Evolutionary conservation across 2,888 invertebrate species (phyloP).

Genomic region (Mythimna ferrago): DNA sequence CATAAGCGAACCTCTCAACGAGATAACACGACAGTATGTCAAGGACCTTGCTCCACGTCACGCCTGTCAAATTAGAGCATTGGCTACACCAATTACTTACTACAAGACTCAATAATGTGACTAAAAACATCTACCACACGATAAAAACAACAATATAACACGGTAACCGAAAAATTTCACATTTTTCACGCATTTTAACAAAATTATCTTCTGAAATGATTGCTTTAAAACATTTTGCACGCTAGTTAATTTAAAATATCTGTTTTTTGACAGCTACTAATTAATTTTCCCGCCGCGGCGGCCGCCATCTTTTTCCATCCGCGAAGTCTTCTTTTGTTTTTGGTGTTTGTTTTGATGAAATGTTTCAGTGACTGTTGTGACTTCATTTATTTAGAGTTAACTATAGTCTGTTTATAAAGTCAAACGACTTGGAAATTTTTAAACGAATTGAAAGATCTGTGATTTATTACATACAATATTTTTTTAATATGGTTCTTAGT

Average conservation of each 20-base stretch:
- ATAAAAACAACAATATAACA: slow-evolving; percentile 31
- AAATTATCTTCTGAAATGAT: slow-evolving; percentile 30
- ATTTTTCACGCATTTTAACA: slow-evolving; percentile 17
- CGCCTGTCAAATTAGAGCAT: slow-evolving; percentile 56
- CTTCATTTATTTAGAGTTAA: slow-evolving; percentile 9
- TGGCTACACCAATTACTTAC: slow-evolving; percentile 42
- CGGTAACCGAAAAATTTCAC: slow-evolving; percentile 8
- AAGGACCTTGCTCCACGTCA: slow-evolving; percentile 48
- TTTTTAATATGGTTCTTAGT: too few relatives aligned
- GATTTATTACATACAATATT: too few relatives aligned
- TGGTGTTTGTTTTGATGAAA: slow-evolving; percentile 18
- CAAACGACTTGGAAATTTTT: too few relatives aligned
- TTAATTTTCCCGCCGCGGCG: slow-evolving; percentile 30
- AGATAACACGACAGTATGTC: slow-evolving; percentile 56
- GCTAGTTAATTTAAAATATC: slow-evolving; percentile 45
- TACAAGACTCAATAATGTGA: slow-evolving; percentile 29
- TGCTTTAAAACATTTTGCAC: slow-evolving; percentile 50
- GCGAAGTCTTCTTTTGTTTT: slow-evolving; percentile 27
- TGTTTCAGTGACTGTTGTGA: slow-evolving; percentile 8
- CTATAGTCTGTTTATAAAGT: too few relatives aligned
- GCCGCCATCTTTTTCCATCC: slow-evolving; percentile 32
- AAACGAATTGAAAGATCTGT: too few relatives aligned
- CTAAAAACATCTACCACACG: slow-evolving; percentile 13
- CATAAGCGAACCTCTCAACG: slow-evolving; percentile 38
- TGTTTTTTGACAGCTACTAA: slow-evolving; percentile 52